Conservation (phyloP, 1,140 invertebrate species). For the Oryzaephilus surinamensis region DNA sequence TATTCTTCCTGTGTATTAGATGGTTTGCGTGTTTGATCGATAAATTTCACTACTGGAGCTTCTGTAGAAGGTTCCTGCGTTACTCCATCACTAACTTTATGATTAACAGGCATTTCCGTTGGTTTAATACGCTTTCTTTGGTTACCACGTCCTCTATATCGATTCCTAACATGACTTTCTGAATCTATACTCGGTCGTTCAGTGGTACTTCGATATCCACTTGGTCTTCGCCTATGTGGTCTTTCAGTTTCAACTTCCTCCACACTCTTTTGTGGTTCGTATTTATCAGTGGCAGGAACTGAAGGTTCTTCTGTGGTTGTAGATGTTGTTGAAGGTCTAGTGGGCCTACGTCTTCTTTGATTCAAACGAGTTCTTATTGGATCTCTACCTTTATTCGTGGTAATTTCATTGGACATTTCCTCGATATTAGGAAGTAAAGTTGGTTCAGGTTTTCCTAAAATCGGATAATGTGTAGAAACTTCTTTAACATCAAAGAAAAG, state of each 20-base stretch:
- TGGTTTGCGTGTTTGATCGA: slow-evolving; percentile 4
- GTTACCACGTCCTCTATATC: too few species aligned
- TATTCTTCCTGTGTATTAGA: not conserved
- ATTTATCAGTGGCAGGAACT: slow-evolving; percentile 13
- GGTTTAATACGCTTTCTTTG: too few species aligned
- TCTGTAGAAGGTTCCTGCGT: slow-evolving; percentile 5
- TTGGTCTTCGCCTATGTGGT: slow-evolving; percentile 7
- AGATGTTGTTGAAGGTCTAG: slow-evolving; percentile 12
- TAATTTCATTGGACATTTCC: slow-evolving; percentile 26
- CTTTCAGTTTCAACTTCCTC: slow-evolving; percentile 8
- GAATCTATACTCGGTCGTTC: too few species aligned
- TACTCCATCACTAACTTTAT: slow-evolving; percentile 11
- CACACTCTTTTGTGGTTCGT: slow-evolving; percentile 15
- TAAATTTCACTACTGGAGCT: too few species aligned
- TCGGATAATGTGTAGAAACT: slow-evolving; percentile 35
- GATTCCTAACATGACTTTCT: too few species aligned
- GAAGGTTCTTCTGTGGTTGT: slow-evolving; percentile 20
- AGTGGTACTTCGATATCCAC: too few species aligned
- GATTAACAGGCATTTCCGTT: slow-evolving; percentile 14
- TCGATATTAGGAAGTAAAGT: slow-evolving; percentile 7
- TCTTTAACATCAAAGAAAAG: slow-evolving; percentile 33
- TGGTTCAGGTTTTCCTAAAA: slow-evolving; percentile 23
- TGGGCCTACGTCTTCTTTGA: slow-evolving; percentile 21
- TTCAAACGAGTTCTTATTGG: slow-evolving; percentile 18
- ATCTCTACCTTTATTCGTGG: slow-evolving; percentile 16